Evolutionary conservation across 2,888 invertebrate genomes (phyloP), one percentile per base, ranked within the genome.

Genomic region (Frankliniella intonsa): DNA sequence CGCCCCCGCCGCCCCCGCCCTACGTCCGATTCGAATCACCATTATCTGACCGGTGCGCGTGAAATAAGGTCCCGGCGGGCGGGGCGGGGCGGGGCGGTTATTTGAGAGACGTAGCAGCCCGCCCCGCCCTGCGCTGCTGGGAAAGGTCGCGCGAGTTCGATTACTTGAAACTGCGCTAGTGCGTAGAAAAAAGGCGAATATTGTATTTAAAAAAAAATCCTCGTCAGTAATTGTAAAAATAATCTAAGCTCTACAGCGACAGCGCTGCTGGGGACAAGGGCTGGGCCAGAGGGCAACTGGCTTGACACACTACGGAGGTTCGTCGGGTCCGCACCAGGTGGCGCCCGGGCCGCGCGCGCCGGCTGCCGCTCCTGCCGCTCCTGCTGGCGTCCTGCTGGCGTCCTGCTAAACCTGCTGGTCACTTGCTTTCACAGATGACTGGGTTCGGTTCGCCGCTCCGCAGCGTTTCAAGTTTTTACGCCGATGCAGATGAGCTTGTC

Each of bases 41-140:
- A 55, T 55, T 55, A 55, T 55, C 55, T 55, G 55, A 55, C 55
- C 55, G 55, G 55, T 55, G 55, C 55, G 55, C 55, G 55, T 55
- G 55, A 55, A 55, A 55, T 55, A 55, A 55, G 14, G 55, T 55
- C 55, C 55, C 55, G 5, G 55, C 14, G 55, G 55, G 17, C 55
- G 55, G 55, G 55, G n/a, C 11, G 22, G 69, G 22, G 22, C 69
- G 22, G n/a, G 69, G n/a, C 22, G 69, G 69, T n/a, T 22, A n/a
- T 22, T 22, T n/a, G 69, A 22, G 65, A 17, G 55, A 65, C 2
- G 19, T n/a, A 5, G 69, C 55, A 8, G 14, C 51, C 51, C 51
- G 51, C 51, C 10, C 51, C 51, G 51, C 51, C 10, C 51, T 12
- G 51, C 55, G 55, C 55, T 1, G 55, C 11, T 17, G 14, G 7